Percentiles rank a stretch among this genome's conserved stretches.
These are phyloP conservation scores for Heliconius cydno DNA, from an alignment of 2,888 invertebrate species.

Conservation along the genomic window DNA sequence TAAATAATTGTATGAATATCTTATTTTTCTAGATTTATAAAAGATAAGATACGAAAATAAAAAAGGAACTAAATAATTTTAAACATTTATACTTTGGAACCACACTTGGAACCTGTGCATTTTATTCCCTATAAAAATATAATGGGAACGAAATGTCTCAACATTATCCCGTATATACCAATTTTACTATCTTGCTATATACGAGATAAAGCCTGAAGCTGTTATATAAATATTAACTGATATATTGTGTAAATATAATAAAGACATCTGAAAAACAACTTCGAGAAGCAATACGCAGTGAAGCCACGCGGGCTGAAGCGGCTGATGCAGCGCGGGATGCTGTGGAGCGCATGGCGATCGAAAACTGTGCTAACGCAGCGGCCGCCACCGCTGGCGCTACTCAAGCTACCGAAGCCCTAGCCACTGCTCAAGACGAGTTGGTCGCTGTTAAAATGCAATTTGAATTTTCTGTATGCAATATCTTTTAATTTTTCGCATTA, in stretches of 20 bases:
- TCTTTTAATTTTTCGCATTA: conserved; percentile 5
- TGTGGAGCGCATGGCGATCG: conserved; percentile 62
- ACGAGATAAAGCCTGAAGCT: no score
- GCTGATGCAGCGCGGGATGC: conserved; percentile 66
- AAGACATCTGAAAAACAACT: conserved; percentile 68
- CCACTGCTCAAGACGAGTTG: conserved; percentile 63
- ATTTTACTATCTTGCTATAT: no score
- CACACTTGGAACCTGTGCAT: neutral
- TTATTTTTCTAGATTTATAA: no score
- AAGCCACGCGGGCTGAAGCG: conserved; percentile 67
- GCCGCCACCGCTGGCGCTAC: conserved; percentile 66
- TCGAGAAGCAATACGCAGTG: conserved; percentile 65
- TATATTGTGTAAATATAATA: neutral
- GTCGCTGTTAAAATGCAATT: conserved; percentile 65
- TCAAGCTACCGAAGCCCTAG: conserved; percentile 63
- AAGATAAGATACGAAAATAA: neutral
- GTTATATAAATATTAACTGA: neutral
- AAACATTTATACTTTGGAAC: neutral
- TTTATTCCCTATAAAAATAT: neutral
- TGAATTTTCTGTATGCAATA: conserved; percentile 61
- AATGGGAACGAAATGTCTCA: no score
- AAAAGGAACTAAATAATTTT: neutral
- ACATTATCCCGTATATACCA: no score
- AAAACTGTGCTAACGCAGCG: conserved; percentile 67
- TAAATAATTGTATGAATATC: no score